These are phyloP conservation scores for Speoplatyrhinus poulsoni DNA, from an alignment of 2,113 vertebrate genomes.

Conservation along the genomic window DNA sequence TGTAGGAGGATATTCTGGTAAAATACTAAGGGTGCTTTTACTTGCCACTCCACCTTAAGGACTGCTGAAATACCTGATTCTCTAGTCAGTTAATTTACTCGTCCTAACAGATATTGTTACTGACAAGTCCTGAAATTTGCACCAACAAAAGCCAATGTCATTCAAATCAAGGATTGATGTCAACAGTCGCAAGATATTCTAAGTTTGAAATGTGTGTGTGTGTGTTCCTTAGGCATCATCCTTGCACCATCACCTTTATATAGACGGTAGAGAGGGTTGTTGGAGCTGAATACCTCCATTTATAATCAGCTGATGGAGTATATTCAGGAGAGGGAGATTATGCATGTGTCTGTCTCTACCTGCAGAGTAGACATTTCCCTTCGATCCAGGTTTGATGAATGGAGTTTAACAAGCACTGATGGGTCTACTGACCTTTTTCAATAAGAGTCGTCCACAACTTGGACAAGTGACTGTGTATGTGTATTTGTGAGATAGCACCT, in stretches of 20 bases:
- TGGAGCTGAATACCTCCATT: slow-evolving; percentile 45
- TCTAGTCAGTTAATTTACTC: slow-evolving; percentile 49
- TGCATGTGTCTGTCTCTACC: slow-evolving; percentile 60
- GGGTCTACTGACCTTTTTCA: slow-evolving; percentile 56
- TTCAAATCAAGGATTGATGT: slow-evolving; percentile 60
- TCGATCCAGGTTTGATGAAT: slow-evolving; percentile 52
- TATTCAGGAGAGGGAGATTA: slow-evolving; percentile 57
- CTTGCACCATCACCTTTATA: slow-evolving; percentile 53
- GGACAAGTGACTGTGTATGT: slow-evolving; percentile 16
- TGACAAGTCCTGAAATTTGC: slow-evolving; percentile 54
- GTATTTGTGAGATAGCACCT: slow-evolving; percentile 64
- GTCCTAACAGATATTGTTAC: slow-evolving; percentile 35
- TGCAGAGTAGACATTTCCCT: slow-evolving; percentile 49
- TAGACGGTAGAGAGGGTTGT: slow-evolving; percentile 37
- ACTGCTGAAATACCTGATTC: slow-evolving; percentile 43
- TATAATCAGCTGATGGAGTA: slow-evolving; percentile 52
- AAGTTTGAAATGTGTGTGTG: slow-evolving; percentile 32
- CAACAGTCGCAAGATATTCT: slow-evolving; percentile 39
- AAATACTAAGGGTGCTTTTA: slow-evolving; percentile 68
- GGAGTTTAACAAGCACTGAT: slow-evolving; percentile 64
- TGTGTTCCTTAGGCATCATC: slow-evolving; percentile 36
- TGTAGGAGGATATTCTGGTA: slow-evolving; percentile 56
- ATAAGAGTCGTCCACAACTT: slow-evolving; percentile 54
- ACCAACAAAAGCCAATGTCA: slow-evolving; percentile 50
- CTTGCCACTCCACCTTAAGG: slow-evolving; percentile 71